Conservation (phyloP, 2,113 vertebrate genomes). For the Climacteris rufus region DNA sequence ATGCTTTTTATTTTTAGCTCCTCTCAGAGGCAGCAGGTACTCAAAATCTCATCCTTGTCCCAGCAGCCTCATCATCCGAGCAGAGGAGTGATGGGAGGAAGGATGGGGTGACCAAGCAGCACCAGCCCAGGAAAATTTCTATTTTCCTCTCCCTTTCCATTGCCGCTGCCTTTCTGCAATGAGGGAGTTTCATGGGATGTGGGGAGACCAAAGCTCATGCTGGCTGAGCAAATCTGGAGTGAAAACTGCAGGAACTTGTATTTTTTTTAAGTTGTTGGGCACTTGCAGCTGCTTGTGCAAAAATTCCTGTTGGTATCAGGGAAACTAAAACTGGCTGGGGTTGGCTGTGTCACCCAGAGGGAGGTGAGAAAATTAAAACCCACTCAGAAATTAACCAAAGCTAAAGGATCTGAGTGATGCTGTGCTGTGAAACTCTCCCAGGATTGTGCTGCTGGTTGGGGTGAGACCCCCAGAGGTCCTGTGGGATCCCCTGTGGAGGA, state of each 20-base stretch:
- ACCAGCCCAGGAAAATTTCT: background rate
- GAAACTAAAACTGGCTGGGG: background rate
- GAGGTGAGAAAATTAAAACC: background rate
- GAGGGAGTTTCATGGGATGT: background rate
- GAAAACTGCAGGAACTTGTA: background rate
- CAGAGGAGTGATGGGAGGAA: background rate
- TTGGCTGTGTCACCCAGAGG: background rate
- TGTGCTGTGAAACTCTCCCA: background rate
- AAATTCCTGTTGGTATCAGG: background rate
- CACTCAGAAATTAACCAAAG: background rate
- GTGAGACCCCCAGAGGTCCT: background rate
- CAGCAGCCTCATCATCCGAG: background rate
- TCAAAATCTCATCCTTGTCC: background rate
- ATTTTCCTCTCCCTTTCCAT: rapidly evolving
- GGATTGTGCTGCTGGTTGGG: background rate
- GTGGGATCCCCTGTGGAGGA: background rate
- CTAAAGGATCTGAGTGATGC: background rate
- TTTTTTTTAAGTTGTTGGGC: background rate
- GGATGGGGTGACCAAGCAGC: background rate
- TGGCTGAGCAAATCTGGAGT: background rate
- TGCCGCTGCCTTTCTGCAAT: background rate
- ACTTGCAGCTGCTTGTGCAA: background rate
- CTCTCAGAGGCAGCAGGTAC: background rate
- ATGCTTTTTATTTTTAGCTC: background rate
- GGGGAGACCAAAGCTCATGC: background rate